Percentiles rank a stretch among this genome's conserved stretches.
These are phyloP conservation scores for Cygnus olor DNA, from an alignment of 2,797 vertebrate genomes.

Conservation along the genomic window DNA sequence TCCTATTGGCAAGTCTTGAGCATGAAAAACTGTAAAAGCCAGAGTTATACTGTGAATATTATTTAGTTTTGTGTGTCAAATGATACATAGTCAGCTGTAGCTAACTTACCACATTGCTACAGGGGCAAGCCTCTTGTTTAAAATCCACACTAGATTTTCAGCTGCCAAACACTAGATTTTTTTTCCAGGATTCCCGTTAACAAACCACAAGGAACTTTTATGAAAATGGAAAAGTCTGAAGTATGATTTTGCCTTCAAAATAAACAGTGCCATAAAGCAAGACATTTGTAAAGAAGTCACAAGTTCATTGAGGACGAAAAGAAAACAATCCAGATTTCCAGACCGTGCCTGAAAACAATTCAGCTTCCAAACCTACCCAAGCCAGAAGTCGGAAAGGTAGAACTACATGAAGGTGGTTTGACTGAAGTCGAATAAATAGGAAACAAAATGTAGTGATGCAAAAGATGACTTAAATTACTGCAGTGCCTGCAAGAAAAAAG, in stretches of 20 bases:
- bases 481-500: background rate
- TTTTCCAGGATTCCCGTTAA: conserved; percentile 9
- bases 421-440: conserved; percentile 1
- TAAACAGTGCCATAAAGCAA: conserved; percentile 41
- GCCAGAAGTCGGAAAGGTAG: background rate
- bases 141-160: background rate
- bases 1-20: background rate
- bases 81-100: background rate
- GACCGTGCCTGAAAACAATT: conserved; percentile 1
- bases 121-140: background rate
- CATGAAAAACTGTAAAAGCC: background rate
- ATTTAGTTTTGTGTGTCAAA: background rate
- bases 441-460: background rate
- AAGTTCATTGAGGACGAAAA: conserved; percentile 27
- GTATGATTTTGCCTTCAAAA: conserved; percentile 25
- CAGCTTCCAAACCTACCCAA: background rate
- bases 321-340: conserved; percentile 44
- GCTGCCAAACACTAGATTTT: conserved; percentile 26
- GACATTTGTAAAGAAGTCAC: conserved; percentile 42
- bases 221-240: conserved; percentile 7
- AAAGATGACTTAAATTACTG: background rate
- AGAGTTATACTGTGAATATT: background rate
- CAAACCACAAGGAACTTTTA: background rate
- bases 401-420: background rate
- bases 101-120: background rate